These are phyloP conservation scores for Eretmocerus hayati DNA, from an alignment of 2,888 invertebrate genomes.

Conservation along the genomic window DNA sequence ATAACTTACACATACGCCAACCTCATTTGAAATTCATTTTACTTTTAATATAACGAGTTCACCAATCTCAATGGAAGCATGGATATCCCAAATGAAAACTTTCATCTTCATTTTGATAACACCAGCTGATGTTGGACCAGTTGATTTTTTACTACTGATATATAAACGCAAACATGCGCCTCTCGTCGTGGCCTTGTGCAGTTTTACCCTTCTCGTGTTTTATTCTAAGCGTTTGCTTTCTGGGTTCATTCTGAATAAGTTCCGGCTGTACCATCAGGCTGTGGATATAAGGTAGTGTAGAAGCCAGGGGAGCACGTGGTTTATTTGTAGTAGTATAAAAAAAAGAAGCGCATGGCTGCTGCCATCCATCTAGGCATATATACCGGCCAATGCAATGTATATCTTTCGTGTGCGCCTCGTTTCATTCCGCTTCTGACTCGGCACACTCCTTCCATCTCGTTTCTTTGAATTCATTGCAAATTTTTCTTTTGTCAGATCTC, in stretches of 20 bases:
- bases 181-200: slow-evolving; percentile 2
- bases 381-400: not conserved
- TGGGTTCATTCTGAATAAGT: slow-evolving; percentile 10
- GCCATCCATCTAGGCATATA: not conserved
- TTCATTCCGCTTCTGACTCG: not conserved
- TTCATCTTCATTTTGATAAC: too few relatives aligned
- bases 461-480: not conserved
- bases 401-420: slow-evolving; percentile 1
- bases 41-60: too few relatives aligned
- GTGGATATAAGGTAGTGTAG: not conserved
- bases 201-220: slow-evolving; percentile 9
- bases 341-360: slow-evolving; percentile 1
- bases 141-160: slow-evolving; percentile 1
- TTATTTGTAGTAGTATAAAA: slow-evolving; percentile 27
- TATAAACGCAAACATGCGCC: slow-evolving; percentile 3
- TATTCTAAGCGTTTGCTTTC: slow-evolving; percentile 2
- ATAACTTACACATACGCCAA: too few relatives aligned
- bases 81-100: too few relatives aligned
- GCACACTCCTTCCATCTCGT: not conserved
- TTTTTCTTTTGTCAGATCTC: not conserved
- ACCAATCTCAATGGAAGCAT: too few relatives aligned
- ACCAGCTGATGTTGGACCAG: too few relatives aligned
- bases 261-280: not conserved
- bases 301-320: slow-evolving; percentile 21
- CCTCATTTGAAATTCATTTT: too few relatives aligned